A percentile compares a stretch with the other conserved stretches of the same genome.
Conservation (phyloP, 1,140 invertebrate genomes). For the Arion vulgaris region DNA sequence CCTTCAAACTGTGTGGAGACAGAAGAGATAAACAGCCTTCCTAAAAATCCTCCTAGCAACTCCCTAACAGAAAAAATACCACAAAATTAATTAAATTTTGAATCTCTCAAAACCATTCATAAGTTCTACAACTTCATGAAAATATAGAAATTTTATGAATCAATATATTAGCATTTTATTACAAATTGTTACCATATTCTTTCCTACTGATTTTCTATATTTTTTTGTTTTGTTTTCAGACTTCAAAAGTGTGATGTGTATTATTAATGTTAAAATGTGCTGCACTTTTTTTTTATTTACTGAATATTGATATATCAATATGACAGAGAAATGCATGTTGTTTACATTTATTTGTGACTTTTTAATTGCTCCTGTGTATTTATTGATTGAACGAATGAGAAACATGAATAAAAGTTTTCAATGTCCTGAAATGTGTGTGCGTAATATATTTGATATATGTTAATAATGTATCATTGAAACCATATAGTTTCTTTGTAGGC, state of each 20-base stretch:
- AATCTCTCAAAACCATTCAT: too few relatives aligned
- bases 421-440: conserved; percentile 1
- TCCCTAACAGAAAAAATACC: too few relatives aligned
- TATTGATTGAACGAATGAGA: conserved; percentile 27
- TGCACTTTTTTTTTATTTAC: neutral
- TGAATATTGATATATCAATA: neutral
- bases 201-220: too few relatives aligned
- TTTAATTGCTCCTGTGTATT: conserved; percentile 33
- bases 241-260: neutral
- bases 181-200: too few relatives aligned
- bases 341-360: conserved; percentile 3
- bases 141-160: too few relatives aligned
- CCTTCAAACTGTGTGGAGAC: too few relatives aligned
- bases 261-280: neutral
- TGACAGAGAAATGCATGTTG: conserved; percentile 23
- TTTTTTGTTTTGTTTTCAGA: neutral
- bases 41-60: too few relatives aligned
- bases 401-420: conserved; percentile 35
- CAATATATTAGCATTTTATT: too few relatives aligned
- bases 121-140: too few relatives aligned
- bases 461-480: neutral
- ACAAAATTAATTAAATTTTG: too few relatives aligned
- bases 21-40: too few relatives aligned
- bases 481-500: neutral
- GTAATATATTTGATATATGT: neutral